A percentile compares a stretch with the other conserved stretches of the same genome.
Conservation (phyloP, 2,797 vertebrate genomes). For the Paratrypauchen microcephalus region DNA sequence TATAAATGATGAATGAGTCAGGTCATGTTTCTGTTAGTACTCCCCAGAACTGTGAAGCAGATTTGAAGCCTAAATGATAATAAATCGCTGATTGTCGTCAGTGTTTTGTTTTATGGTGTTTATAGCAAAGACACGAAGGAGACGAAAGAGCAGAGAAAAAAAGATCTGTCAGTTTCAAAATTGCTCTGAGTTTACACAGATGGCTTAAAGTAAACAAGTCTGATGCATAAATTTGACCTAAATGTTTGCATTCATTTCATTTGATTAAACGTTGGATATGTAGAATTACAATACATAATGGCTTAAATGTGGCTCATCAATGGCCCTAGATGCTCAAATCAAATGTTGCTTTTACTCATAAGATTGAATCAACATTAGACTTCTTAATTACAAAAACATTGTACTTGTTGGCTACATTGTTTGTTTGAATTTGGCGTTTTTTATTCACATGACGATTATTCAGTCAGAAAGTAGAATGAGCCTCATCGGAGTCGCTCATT, state of each 20-base stretch:
- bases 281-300: too few species aligned
- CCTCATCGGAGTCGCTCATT: too few species aligned
- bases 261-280: slow-evolving; percentile 47
- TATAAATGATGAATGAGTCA: slow-evolving; percentile 49
- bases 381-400: too few species aligned
- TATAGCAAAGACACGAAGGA: slow-evolving; percentile 33
- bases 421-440: too few species aligned
- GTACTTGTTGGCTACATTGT: too few species aligned
- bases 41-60: slow-evolving; percentile 54
- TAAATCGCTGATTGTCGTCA: slow-evolving; percentile 34
- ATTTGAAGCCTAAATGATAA: slow-evolving; percentile 56
- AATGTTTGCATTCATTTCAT: slow-evolving; percentile 75
- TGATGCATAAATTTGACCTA: slow-evolving; percentile 71
- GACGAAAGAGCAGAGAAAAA: slow-evolving; percentile 53
- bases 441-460: too few species aligned
- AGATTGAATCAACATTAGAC: too few species aligned
- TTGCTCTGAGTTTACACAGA: slow-evolving; percentile 56
- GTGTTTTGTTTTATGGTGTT: slow-evolving; percentile 40
- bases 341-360: too few species aligned
- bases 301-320: too few species aligned
- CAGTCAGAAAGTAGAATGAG: too few species aligned
- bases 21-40: slow-evolving; percentile 47
- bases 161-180: slow-evolving; percentile 59
- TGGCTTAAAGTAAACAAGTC: slow-evolving; percentile 74
- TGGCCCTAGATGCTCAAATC: too few species aligned